Evolutionary conservation across 1,140 invertebrate species (phyloP), one percentile per base, ranked within the genome.

Genomic region (Diabrotica undecimpunctata): DNA sequence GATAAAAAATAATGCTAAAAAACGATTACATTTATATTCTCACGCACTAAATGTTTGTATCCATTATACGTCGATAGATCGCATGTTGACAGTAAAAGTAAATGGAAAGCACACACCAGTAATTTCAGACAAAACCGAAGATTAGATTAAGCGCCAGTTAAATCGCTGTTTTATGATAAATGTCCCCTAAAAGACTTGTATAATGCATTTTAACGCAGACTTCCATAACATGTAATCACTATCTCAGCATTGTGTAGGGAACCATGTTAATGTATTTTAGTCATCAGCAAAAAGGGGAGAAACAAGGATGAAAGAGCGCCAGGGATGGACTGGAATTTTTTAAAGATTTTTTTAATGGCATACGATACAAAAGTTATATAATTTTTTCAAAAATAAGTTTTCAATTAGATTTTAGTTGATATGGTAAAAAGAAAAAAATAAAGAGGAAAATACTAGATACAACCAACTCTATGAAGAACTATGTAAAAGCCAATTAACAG

Each of bases 191-290:
- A 68, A 67, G 70, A 69, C 67, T 71, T 65, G 67, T 67, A 66
- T 73, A 73, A 71, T 73, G 66, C 69, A 65, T 70, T 72, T 72
- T 71, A 71, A 72, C 69, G 66, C 67, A 62, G 72, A 70, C 72
- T 71, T 73, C 70, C 72, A 73, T 73, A 68, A 70, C 72, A 70
- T 70, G 68, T 73, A 73, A 73, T 73, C 67, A 73, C 72, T 68
- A 64, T 66, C 72, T 70, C 67, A 68, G 69, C 65, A 68, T 73
- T 72, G 62, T 71, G 68, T 62, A 67, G 66, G 70, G 67, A 70
- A 68, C 66, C 70, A 74, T 74, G 70, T 72, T 74, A 72, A 74
- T 74, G 70, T 70, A 71, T 71, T 74, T 74, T 68, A 66, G 66
- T 71, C 72, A 74, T 74, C 70, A 72, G 68, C 67, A 54, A 68